Percentiles rank a stretch among this genome's conserved stretches.
These are phyloP conservation scores for Chanos chanos DNA, from an alignment of 2,797 vertebrate genomes.

Conservation along the genomic window DNA sequence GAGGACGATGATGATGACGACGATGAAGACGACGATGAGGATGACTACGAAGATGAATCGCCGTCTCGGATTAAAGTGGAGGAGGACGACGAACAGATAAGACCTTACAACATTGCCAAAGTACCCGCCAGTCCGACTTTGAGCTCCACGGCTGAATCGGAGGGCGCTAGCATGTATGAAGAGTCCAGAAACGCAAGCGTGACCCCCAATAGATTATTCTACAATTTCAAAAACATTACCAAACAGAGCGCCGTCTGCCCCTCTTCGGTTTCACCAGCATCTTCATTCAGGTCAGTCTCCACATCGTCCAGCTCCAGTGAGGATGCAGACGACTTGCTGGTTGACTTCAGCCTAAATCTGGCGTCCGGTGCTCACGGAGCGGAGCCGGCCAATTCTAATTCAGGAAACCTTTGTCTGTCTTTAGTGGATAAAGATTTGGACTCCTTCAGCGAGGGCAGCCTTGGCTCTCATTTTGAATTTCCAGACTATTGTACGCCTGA, in stretches of 20 bases:
- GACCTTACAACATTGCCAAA: constrained; percentile 76
- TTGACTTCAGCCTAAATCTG: constrained; percentile 86
- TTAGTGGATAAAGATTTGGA: constrained; percentile 92
- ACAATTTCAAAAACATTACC: constrained; percentile 94
- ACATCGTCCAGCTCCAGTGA: constrained; percentile 73
- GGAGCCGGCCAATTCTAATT: constrained; percentile 73
- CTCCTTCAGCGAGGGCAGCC: constrained; percentile 85
- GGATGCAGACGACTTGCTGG: constrained; percentile 84
- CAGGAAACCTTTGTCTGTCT: constrained; percentile 82
- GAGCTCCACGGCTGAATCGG: constrained; percentile 79
- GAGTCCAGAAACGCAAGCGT: constrained; percentile 64
- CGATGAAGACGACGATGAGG: constrained; percentile 77
- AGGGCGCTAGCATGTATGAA: constrained; percentile 80
- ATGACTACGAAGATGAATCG: constrained; percentile 74
- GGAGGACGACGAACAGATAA: constrained; percentile 68
- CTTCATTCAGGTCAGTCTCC: constrained; percentile 78
- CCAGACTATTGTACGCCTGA: constrained; percentile 95
- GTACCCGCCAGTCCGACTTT: constrained; percentile 80
- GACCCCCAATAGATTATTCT: constrained; percentile 74
- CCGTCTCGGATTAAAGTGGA: constrained; percentile 64
- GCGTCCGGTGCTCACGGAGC: constrained; percentile 74
- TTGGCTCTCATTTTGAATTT: constrained; percentile 94
- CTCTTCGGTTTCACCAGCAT: constrained; percentile 75
- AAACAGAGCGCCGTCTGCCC: constrained; percentile 71
- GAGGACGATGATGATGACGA: constrained; percentile 73